Conservation (phyloP, 2,797 vertebrate genomes). For the Pangasius djambal region DNA sequence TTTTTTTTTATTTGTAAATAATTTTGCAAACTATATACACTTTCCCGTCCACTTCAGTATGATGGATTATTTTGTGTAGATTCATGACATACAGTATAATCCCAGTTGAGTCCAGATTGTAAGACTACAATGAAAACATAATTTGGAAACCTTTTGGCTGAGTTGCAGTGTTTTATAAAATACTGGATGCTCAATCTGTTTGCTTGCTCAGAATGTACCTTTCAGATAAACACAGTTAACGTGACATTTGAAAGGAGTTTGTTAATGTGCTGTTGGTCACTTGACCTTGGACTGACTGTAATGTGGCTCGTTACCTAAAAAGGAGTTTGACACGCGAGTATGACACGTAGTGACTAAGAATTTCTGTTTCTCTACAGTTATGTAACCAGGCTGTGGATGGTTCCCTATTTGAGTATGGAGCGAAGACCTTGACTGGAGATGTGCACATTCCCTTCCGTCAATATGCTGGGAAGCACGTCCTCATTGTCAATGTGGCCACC, state of each 20-base stretch:
- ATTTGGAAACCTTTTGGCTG: not conserved
- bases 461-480: constrained; percentile 80
- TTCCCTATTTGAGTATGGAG: constrained; percentile 81
- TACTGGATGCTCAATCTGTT: not conserved
- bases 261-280: not conserved
- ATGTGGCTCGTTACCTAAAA: not conserved
- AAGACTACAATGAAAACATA: not conserved
- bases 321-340: not conserved
- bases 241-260: not conserved
- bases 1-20: not conserved
- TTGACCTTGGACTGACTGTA: not conserved
- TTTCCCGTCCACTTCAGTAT: not conserved
- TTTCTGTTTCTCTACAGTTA: constrained; percentile 54
- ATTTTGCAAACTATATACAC: not conserved
- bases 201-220: not conserved
- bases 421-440: constrained; percentile 76
- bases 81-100: not conserved
- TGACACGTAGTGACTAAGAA: not conserved
- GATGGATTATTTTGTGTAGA: not conserved
- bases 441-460: constrained; percentile 76
- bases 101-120: not conserved
- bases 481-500: constrained; percentile 91
- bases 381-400: constrained; percentile 74
- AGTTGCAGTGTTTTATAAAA: not conserved
- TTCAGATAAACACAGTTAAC: not conserved